These are phyloP conservation scores for Alexandromys fortis DNA, from an alignment of 2,113 vertebrate genomes.

Conservation along the genomic window DNA sequence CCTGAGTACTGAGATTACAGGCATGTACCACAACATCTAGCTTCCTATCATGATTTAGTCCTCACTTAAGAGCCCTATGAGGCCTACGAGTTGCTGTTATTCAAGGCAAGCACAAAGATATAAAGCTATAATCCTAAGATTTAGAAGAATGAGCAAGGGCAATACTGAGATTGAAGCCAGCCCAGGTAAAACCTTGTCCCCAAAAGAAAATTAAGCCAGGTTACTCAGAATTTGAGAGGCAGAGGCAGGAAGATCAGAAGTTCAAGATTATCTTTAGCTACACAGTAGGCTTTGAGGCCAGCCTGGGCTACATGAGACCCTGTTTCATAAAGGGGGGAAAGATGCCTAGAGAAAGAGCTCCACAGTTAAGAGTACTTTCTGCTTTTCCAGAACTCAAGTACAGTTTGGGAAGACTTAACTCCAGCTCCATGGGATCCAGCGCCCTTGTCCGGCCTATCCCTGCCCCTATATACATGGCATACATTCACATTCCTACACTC, in stretches of 20 bases:
- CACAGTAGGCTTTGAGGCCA: too few relatives aligned
- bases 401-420: not conserved
- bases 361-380: not conserved
- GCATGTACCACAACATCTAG: not conserved
- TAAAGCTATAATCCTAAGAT: not conserved
- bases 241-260: not conserved
- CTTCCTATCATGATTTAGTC: not conserved
- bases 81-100: not conserved
- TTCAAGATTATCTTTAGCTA: not conserved
- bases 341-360: not conserved
- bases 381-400: not conserved
- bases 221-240: not conserved
- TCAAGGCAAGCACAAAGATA: not conserved
- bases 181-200: not conserved
- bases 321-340: not conserved
- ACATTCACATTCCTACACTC: not conserved
- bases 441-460: not conserved
- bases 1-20: not conserved
- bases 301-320: not conserved
- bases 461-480: not conserved
- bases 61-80: not conserved
- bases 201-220: not conserved
- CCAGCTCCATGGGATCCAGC: not conserved
- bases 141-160: too few relatives aligned
- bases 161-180: not conserved